Conservation (phyloP, 2,888 invertebrate genomes). For the Macaria notata region DNA sequence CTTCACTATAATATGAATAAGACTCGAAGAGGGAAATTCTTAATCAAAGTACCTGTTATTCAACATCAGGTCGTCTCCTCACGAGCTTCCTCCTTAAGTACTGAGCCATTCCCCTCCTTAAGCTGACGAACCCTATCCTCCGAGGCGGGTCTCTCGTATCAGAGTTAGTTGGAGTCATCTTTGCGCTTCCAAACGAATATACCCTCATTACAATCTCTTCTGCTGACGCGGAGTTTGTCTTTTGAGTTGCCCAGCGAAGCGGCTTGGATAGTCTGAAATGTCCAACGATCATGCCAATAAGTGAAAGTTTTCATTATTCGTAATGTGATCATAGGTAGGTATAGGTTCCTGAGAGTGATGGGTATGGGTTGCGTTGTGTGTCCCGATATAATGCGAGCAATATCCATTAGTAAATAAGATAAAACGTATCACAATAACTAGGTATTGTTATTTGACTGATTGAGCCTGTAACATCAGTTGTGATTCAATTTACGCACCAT, state of each 20-base stretch:
- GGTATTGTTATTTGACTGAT: too few relatives aligned
- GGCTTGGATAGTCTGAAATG: conserved; percentile 64
- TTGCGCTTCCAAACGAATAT: conserved; percentile 60
- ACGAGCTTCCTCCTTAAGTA: conserved; percentile 25
- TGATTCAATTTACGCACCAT: too few relatives aligned
- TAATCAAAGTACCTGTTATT: too few relatives aligned
- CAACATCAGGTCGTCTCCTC: background rate
- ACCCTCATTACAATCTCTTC: conserved; percentile 68
- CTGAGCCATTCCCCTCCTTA: conserved; percentile 36
- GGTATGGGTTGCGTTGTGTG: too few relatives aligned
- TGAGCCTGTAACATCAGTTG: too few relatives aligned
- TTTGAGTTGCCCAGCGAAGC: conserved; percentile 71
- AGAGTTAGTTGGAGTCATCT: conserved; percentile 30
- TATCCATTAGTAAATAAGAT: too few relatives aligned
- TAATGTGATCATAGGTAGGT: background rate
- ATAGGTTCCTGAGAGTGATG: background rate
- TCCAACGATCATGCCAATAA: too few relatives aligned
- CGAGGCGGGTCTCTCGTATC: conserved; percentile 47
- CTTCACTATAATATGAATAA: too few relatives aligned
- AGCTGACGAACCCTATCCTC: conserved; percentile 47
- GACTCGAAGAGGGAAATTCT: too few relatives aligned
- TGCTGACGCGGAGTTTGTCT: conserved; percentile 60
- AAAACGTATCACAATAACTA: too few relatives aligned
- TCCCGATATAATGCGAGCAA: too few relatives aligned
- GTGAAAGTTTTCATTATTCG: background rate